phyloP scores from a whole-genome alignment of 2,888 invertebrate species.

The Trachelus stipa region DNA sequence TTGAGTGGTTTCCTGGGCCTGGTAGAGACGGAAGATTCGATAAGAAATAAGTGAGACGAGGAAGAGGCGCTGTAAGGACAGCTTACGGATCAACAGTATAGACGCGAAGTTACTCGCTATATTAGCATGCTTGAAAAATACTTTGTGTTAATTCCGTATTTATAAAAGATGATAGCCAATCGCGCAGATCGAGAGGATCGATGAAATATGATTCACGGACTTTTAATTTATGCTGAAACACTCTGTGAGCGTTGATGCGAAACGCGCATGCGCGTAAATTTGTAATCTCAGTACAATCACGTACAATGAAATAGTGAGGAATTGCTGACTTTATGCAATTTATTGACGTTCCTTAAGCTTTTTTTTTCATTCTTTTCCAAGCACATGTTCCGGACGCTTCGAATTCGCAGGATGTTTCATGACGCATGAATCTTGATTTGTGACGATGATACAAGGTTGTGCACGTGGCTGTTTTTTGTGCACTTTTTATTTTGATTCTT shows the following conservation, averaged over 20 bases:
- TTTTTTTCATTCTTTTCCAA: background rate
- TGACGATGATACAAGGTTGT: background rate
- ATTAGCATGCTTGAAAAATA: slow-evolving; percentile 2
- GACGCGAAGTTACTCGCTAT: background rate
- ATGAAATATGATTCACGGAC: background rate
- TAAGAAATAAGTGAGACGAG: background rate
- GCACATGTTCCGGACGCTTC: background rate
- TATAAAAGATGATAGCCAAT: background rate
- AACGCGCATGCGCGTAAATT: background rate
- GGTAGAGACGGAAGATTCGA: background rate
- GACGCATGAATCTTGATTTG: background rate
- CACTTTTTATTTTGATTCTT: background rate
- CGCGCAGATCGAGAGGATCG: background rate
- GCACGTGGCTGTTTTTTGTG: background rate
- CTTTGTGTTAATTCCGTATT: background rate
- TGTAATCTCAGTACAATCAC: background rate
- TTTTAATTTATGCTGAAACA: background rate
- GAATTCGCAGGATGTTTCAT: background rate
- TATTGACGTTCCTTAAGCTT: background rate
- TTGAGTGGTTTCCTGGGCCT: background rate
- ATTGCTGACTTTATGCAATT: background rate
- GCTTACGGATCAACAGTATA: background rate
- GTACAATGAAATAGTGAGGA: background rate
- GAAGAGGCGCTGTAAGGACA: background rate
- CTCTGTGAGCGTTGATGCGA: background rate